These are phyloP conservation scores for Spodoptera exigua DNA, from an alignment of 2,888 invertebrate genomes.

Conservation along the genomic window DNA sequence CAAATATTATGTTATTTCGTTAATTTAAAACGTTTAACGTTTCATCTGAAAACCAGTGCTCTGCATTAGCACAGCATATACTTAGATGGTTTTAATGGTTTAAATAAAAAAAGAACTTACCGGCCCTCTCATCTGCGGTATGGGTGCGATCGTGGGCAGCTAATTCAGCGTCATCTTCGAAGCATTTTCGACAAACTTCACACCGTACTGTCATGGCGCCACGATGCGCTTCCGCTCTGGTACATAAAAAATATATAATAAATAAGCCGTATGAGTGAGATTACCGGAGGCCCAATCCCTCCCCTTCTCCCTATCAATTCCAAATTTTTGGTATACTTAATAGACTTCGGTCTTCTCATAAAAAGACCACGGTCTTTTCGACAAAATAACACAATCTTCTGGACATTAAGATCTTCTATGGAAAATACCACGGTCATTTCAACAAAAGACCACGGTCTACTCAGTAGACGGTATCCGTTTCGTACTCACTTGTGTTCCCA, in stretches of 20 bases:
- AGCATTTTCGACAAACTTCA: conserved; percentile 84
- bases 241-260: not conserved
- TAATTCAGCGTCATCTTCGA: conserved; percentile 84
- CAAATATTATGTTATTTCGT: too few species aligned
- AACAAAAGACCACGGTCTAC: conserved; percentile 4
- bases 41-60: too few species aligned
- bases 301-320: too few species aligned
- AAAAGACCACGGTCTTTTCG: not conserved
- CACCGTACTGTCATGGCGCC: conserved; percentile 86
- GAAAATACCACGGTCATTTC: not conserved
- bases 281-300: too few species aligned
- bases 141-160: conserved; percentile 77
- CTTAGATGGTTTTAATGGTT: too few species aligned
- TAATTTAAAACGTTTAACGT: too few species aligned
- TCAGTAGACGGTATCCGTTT: conserved; percentile 8
- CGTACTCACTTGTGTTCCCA: conserved; percentile 80
- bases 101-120: conserved; percentile 56
- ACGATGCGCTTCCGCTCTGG: conserved; percentile 80
- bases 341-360: not conserved
- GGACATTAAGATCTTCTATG: not conserved
- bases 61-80: too few species aligned
- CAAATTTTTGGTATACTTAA: not conserved
- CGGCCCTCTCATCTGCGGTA: conserved; percentile 81
- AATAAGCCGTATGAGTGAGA: too few species aligned
- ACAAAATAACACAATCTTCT: conserved; percentile 6